Evolutionary conservation across 2,113 vertebrate species (phyloP).

Genomic region (Pholis gunnellus): DNA sequence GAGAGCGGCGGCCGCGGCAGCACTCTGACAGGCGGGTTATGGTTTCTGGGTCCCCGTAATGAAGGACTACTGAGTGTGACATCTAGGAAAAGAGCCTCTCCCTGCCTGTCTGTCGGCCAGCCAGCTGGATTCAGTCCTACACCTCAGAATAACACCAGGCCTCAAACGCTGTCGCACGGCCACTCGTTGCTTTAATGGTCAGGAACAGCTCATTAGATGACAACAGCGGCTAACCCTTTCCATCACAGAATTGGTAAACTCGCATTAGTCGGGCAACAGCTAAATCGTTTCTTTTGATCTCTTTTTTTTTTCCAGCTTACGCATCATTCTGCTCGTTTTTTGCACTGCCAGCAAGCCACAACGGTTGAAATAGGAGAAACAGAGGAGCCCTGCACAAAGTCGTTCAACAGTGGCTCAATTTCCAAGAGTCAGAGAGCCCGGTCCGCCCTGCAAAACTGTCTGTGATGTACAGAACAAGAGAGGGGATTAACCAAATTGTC

Average conservation of each 20-base stretch:
- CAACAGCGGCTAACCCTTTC: conserved; percentile 49
- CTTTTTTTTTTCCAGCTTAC: conserved; percentile 44
- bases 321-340: conserved; percentile 39
- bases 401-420: conserved; percentile 45
- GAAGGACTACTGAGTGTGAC: conserved; percentile 76
- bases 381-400: conserved; percentile 21
- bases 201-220: conserved; percentile 61
- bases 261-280: conserved; percentile 46
- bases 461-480: conserved; percentile 60
- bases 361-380: conserved; percentile 47
- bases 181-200: conserved; percentile 51
- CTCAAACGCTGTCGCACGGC: conserved; percentile 42
- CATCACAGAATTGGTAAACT: conserved; percentile 47
- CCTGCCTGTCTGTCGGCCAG: conserved; percentile 59
- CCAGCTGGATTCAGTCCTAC: conserved; percentile 72
- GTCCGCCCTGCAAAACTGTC: conserved; percentile 32
- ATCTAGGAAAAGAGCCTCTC: conserved; percentile 71
- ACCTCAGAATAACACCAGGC: conserved; percentile 64
- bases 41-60: conserved; percentile 73
- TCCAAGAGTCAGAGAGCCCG: conserved; percentile 38
- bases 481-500: conserved; percentile 62
- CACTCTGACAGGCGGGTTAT: conserved; percentile 70
- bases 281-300: conserved; percentile 41
- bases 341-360: conserved; percentile 60
- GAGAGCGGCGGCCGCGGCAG: conserved; percentile 53